Evolutionary conservation across 2,113 vertebrate species (phyloP).

Genomic region (Rhagologus leucostigma): DNA sequence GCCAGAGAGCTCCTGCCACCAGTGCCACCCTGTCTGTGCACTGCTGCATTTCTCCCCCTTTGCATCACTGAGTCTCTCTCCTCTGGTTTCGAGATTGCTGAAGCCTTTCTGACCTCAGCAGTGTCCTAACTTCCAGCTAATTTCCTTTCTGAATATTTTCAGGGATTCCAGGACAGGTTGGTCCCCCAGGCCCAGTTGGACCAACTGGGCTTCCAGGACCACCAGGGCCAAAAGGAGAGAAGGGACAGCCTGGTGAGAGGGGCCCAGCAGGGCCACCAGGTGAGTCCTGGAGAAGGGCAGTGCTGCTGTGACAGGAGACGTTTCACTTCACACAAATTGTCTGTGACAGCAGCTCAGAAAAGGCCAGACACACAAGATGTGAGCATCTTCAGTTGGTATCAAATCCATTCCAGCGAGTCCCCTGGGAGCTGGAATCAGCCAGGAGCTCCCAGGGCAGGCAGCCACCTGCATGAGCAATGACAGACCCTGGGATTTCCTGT

Average conservation of each 20-base stretch:
- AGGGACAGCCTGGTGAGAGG: constrained; percentile 74
- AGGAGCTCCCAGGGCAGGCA: background rate
- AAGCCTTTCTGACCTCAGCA: background rate
- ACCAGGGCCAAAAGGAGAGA: constrained; percentile 76
- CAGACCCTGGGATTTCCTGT: background rate
- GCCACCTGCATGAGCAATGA: background rate
- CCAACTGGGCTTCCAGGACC: constrained; percentile 70
- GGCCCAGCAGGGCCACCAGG: constrained; percentile 79
- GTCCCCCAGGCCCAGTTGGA: constrained; percentile 69
- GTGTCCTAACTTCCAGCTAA: background rate
- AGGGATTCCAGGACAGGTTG: constrained; percentile 74
- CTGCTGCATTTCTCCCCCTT: background rate
- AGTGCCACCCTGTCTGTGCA: background rate
- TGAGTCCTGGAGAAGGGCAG: constrained; percentile 31
- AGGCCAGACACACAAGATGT: background rate
- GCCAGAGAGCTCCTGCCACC: background rate
- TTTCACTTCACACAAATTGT: background rate
- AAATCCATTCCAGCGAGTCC: background rate
- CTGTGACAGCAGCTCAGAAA: background rate
- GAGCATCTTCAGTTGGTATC: background rate
- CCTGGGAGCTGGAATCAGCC: background rate
- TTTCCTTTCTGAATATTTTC: background rate
- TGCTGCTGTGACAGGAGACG: background rate
- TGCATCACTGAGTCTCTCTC: background rate
- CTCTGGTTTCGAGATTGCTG: background rate